phyloP scores from a whole-genome alignment of 2,113 vertebrate genomes.

The Pao palembangensis region DNA sequence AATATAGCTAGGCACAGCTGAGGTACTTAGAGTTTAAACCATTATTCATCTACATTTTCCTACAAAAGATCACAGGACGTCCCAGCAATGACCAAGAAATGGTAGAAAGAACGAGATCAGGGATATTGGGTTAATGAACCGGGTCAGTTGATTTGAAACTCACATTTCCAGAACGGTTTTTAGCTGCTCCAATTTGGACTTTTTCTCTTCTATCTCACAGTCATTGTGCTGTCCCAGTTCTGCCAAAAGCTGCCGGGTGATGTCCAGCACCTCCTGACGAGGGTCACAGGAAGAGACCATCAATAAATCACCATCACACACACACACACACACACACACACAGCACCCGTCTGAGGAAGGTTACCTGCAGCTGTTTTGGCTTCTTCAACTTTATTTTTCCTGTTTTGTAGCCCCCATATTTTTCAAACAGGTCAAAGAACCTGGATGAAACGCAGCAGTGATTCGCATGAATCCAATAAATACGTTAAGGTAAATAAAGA shows the following conservation, averaged over 20 bases:
- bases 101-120: background rate
- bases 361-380: constrained; percentile 94
- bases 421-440: constrained; percentile 96
- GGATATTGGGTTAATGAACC: background rate
- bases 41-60: too few species aligned
- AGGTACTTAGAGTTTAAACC: background rate
- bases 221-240: constrained; percentile 86
- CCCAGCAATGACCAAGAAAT: background rate
- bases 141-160: constrained; percentile 54
- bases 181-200: constrained; percentile 93
- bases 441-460: constrained; percentile 57
- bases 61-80: too few species aligned
- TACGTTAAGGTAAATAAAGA: background rate
- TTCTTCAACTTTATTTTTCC: constrained; percentile 97
- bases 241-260: constrained; percentile 85
- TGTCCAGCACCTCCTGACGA: constrained; percentile 93
- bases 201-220: constrained; percentile 92
- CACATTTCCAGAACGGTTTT: constrained; percentile 98
- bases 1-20: background rate
- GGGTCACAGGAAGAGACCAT: constrained; percentile 3
- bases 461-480: background rate
- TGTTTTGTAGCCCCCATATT: constrained; percentile 94
- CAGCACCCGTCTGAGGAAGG: background rate
- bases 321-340: background rate
- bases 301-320: background rate